These are phyloP conservation scores for Zoroaster sp. DNA, from an alignment of 53 echinoderm and acorn worm genomes.

Conservation along the genomic window DNA sequence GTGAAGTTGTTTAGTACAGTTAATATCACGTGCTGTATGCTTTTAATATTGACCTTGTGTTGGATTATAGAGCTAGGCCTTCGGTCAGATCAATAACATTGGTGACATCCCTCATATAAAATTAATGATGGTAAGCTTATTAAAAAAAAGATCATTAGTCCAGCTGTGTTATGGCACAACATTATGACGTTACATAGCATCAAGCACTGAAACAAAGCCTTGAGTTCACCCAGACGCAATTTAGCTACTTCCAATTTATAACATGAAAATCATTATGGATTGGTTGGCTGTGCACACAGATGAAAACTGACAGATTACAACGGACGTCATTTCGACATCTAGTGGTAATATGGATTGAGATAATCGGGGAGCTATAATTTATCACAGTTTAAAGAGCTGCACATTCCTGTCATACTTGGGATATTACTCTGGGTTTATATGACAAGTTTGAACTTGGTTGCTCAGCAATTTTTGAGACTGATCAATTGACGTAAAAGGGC, in stretches of 20 bases:
- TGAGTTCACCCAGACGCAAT: not conserved
- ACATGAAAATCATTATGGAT: not conserved
- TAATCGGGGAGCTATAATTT: conserved; percentile 33
- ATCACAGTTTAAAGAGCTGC: conserved; percentile 36
- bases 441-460: conserved; percentile 25
- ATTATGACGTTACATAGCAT: not conserved
- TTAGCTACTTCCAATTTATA: not conserved
- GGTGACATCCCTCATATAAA: not conserved
- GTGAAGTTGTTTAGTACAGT: no score
- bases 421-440: conserved; percentile 13
- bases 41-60: not conserved
- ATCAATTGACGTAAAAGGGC: conserved; percentile 9
- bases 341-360: not conserved
- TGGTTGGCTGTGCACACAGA: not conserved
- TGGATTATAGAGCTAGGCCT: not conserved
- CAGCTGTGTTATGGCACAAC: not conserved
- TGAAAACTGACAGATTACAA: not conserved
- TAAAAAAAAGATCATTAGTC: not conserved
- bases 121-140: not conserved
- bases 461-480: not conserved
- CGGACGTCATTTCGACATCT: conserved; percentile 12
- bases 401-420: conserved; percentile 35
- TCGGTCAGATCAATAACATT: not conserved
- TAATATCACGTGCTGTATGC: no score
- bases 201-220: not conserved